Percentiles rank a stretch among this genome's conserved stretches.
These are phyloP conservation scores for Orgyia antiqua DNA, from an alignment of 2,888 invertebrate species.

Conservation along the genomic window DNA sequence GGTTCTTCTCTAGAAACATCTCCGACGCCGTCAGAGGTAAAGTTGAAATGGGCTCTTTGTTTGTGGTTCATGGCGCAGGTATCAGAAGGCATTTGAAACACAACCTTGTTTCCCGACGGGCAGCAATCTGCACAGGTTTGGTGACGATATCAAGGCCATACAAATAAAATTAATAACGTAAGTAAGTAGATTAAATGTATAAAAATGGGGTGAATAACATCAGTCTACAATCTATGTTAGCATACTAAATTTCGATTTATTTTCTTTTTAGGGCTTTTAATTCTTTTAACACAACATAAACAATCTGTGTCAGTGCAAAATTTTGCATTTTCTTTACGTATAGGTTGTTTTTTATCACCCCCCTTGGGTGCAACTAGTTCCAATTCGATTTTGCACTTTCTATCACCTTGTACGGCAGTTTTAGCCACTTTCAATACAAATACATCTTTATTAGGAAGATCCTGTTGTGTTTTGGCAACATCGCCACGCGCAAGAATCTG, in stretches of 20 bases:
- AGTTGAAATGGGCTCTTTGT: constrained; percentile 62
- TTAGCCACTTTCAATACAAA: constrained; percentile 83
- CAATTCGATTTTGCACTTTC: constrained; percentile 80
- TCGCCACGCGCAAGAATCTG: constrained; percentile 49
- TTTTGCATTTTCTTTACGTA: constrained; percentile 48
- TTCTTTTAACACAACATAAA: constrained; percentile 43
- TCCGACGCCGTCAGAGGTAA: constrained; percentile 60
- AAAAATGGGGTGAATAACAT: too few species aligned
- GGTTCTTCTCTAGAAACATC: constrained; percentile 62
- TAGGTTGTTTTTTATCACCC: constrained; percentile 72
- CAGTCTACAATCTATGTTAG: neutral
- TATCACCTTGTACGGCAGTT: constrained; percentile 80
- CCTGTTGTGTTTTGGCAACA: constrained; percentile 34
- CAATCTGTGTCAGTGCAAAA: constrained; percentile 61
- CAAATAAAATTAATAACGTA: neutral
- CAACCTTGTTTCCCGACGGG: constrained; percentile 66
- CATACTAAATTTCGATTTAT: constrained; percentile 14
- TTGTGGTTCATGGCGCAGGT: constrained; percentile 57
- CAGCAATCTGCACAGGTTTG: constrained; percentile 71
- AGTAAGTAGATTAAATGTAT: too few species aligned
- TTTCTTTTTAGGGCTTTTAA: constrained; percentile 39
- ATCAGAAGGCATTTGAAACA: constrained; percentile 66
- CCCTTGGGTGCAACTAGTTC: constrained; percentile 83
- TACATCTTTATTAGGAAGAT: constrained; percentile 73
- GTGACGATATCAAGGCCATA: constrained; percentile 29